phyloP scores from a whole-genome alignment of 2,113 vertebrate genomes.

The Microtus oregoni region DNA sequence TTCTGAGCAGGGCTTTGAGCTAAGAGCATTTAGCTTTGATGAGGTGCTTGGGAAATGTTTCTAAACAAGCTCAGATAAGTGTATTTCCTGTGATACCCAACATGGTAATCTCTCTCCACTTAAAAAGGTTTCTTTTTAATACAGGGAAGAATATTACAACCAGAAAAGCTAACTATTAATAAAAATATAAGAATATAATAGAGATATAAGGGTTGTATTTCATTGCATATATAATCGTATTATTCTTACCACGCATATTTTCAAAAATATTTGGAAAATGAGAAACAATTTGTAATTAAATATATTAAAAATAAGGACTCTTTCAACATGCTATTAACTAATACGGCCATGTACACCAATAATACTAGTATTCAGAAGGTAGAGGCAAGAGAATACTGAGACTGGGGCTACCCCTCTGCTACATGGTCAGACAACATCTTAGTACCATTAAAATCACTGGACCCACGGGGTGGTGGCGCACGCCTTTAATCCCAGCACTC shows the following conservation, averaged over 20 bases:
- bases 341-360: neutral
- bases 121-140: conserved; percentile 1
- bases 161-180: conserved; percentile 46
- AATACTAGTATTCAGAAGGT: neutral
- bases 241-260: conserved; percentile 2
- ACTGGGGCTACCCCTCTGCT: neutral
- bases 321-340: neutral
- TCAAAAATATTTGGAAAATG: conserved; percentile 47
- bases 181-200: neutral
- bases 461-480: too few species aligned
- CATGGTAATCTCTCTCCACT: neutral
- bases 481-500: too few species aligned
- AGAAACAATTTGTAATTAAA: conserved; percentile 54
- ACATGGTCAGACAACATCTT: neutral
- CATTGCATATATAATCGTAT: neutral
- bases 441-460: neutral
- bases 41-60: conserved; percentile 45
- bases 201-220: conserved; percentile 24
- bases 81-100: conserved; percentile 34
- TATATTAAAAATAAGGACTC: too few species aligned
- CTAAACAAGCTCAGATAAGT: conserved; percentile 36
- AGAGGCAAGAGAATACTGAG: neutral
- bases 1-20: neutral
- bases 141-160: conserved; percentile 31
- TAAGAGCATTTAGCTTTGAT: neutral